phyloP scores from a whole-genome alignment of 2,888 invertebrate genomes.

The Gryllus longicercus region DNA sequence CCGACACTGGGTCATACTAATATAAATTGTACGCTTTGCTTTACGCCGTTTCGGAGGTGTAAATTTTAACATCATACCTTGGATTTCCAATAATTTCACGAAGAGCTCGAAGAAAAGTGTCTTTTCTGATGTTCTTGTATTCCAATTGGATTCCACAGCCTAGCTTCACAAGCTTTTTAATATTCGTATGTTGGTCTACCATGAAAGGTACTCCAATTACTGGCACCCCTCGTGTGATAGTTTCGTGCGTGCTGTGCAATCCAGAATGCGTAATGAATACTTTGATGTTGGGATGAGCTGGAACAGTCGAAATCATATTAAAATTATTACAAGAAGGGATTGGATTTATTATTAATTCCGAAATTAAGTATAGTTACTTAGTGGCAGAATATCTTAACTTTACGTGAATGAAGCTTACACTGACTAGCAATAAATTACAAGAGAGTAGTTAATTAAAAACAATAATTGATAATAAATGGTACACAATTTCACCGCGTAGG shows the following conservation, averaged over 20 bases:
- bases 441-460: too few species aligned
- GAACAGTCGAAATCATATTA: not conserved
- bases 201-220: conserved; percentile 50
- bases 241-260: conserved; percentile 48
- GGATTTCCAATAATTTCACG: not conserved
- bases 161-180: conserved; percentile 31
- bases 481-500: too few species aligned
- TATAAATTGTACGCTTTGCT: too few species aligned
- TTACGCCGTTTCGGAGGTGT: too few species aligned
- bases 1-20: too few species aligned
- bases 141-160: not conserved
- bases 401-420: too few species aligned
- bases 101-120: not conserved
- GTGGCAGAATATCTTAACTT: too few species aligned
- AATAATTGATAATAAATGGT: too few species aligned
- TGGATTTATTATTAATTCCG: too few species aligned
- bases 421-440: too few species aligned
- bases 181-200: conserved; percentile 49
- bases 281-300: conserved; percentile 48
- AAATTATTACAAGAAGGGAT: not conserved
- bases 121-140: not conserved
- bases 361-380: too few species aligned
- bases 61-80: not conserved
- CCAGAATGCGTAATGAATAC: conserved; percentile 52
- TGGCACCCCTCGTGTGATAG: conserved; percentile 48